A percentile compares a stretch with the other conserved stretches of the same genome.
Evolutionary conservation across 2,113 vertebrate genomes (phyloP).

Genomic region (Castor canadensis): DNA sequence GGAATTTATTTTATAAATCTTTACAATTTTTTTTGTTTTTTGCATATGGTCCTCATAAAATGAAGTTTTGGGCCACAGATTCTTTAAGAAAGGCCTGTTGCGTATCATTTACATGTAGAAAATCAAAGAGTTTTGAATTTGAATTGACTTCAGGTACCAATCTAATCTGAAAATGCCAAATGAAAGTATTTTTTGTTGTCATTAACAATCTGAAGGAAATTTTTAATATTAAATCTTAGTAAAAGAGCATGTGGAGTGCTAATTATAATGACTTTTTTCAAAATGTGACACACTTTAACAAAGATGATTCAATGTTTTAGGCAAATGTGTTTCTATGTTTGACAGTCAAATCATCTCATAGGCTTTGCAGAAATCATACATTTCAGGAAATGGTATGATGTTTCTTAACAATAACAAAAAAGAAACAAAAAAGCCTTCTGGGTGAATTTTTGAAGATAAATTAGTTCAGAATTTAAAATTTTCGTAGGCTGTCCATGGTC

Average conservation of each 20-base stretch:
- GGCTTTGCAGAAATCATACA: background rate
- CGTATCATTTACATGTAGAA: conserved; percentile 48
- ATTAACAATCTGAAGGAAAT: conserved; percentile 40
- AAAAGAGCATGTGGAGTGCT: background rate
- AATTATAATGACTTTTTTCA: conserved; percentile 17
- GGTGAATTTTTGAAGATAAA: background rate
- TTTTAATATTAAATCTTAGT: conserved; percentile 41
- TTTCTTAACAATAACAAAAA: background rate
- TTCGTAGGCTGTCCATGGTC: background rate
- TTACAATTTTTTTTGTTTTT: conserved; percentile 73
- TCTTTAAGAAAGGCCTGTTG: conserved; percentile 71
- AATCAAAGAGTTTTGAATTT: conserved; percentile 66
- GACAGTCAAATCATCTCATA: conserved; percentile 22
- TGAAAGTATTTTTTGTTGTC: conserved; percentile 41
- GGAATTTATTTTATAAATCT: conserved; percentile 19
- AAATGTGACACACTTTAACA: background rate
- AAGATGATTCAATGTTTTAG: background rate
- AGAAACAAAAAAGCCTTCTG: background rate
- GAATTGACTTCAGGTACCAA: conserved; percentile 51
- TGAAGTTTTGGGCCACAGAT: conserved; percentile 75
- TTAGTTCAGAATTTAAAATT: conserved; percentile 2
- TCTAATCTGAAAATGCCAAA: conserved; percentile 55
- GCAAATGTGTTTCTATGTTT: background rate
- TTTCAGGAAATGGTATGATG: background rate
- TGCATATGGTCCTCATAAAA: conserved; percentile 83